phyloP scores from a whole-genome alignment of 2,888 invertebrate genomes.

The Autographa pulchrina region DNA sequence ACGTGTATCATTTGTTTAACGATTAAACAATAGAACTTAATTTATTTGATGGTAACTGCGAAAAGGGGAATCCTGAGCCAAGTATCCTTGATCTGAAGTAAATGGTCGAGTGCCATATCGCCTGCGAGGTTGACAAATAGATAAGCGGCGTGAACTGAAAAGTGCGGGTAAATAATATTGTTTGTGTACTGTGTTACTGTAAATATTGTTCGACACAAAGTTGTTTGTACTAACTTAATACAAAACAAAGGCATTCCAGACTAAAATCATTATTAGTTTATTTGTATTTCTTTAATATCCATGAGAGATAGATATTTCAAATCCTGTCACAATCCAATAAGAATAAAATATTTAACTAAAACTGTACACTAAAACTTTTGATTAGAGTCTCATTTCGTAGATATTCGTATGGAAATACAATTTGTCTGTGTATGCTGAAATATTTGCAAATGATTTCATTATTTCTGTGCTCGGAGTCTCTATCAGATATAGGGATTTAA shows the following conservation, averaged over 20 bases:
- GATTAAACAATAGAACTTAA: background rate
- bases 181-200: background rate
- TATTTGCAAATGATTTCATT: too few species aligned
- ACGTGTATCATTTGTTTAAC: background rate
- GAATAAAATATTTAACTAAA: too few species aligned
- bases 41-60: background rate
- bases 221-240: background rate
- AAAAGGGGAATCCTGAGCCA: background rate
- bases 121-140: too few species aligned
- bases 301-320: too few species aligned
- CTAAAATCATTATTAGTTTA: background rate
- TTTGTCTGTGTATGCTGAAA: too few species aligned
- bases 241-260: background rate
- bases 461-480: too few species aligned
- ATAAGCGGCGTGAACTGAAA: background rate
- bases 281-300: too few species aligned
- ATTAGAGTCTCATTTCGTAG: too few species aligned
- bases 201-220: background rate
- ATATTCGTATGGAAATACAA: too few species aligned
- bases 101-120: background rate
- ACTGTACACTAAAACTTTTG: too few species aligned
- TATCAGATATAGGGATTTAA: too few species aligned
- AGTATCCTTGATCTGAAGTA: conserved; percentile 2
- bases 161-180: background rate
- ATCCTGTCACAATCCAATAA: too few species aligned